Evolutionary conservation across 1,140 invertebrate genomes (phyloP), one percentile per base, ranked within the genome.

Genomic region (Battus philenor): DNA sequence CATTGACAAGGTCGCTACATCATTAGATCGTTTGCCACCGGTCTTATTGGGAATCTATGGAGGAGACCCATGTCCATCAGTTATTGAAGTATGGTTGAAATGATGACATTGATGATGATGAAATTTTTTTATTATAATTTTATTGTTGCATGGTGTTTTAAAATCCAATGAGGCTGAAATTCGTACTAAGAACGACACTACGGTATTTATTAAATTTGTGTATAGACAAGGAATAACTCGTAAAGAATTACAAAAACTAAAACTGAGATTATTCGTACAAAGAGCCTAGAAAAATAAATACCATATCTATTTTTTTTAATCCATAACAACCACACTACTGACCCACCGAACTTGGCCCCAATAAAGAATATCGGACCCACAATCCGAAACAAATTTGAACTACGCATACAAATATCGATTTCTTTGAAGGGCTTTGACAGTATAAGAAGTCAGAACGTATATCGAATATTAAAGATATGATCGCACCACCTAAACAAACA

Each of bases 341-440:
- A 39, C 34, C 34, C 8, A 26, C 7, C 34, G 15, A 39, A 39
- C 12, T 39, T 39, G 34, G 10, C 34, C 34, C 20, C n/a, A n/a
- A n/a, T n/a, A n/a, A n/a, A n/a, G n/a, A n/a, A n/a, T n/a, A n/a
- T 20, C 6, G 2, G 18, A 20, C 18, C 18, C 18, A 6, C 18
- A 6, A 20, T 20, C 18, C 18, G 18, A 20, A 20, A 20, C 18
- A 22, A 36, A 36, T 29, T 29, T 29, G 17, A 5, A 17, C 9
- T 12, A 22, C 33, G 33, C 33, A 36, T 36, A 36, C 33, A 34
- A 34, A 34, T n/a, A 11, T 18, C 2, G 17, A 36, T 36, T 36
- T 36, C 33, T 20, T n/a, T 36, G 33, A 36, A 36, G 33, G 33
- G 9, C 33, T 10, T 11, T 9, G 15, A 5, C 17, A 20, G 15